Base-by-base conservation (phyloP, 92 coral and sea anemone species). In the Porites cylindrica region DNA sequence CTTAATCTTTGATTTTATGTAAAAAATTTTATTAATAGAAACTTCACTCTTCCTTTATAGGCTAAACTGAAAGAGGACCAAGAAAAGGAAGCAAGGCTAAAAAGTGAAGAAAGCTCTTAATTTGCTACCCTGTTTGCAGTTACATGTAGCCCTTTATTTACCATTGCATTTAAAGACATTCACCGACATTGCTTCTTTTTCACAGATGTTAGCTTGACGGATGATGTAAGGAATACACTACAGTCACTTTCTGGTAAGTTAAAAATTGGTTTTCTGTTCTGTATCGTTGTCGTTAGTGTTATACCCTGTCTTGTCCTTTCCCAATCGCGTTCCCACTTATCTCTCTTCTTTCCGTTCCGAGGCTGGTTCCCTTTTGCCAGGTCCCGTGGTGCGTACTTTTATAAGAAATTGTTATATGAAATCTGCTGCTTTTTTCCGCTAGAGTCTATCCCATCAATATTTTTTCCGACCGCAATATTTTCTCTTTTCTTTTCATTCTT, bases 201-300 rank as follows among this genome's bases (percentile, higher is more conserved):
- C 12, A 29, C 32, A 82, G 85, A 70, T 5, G 47, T 29, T 19
- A 62, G 26, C 58, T 64, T 87, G 58, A 79, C 62, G 24, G 86
- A 87, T 67, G 79, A 80, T 24, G 71, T 80, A 50, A 51, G 73
- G 80, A 76, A 63, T 71, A 60, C 80, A 8, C 56, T 52, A 10
- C 66, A 87, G 21, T 12, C 70, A 6, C 66, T 87, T 12, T 80
- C 86, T 32, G 76, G 90, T 87, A 62, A 52, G 86, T 70, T 29
- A 11, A 10, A 13, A 18, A 52, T 53, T 14, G 5, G 17, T 38
- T 8, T 75, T 19, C 17, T 19, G 47, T 47, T 1, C 2, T 73
- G 23, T 2, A 24, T 43, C 19, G 2, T 26, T 26, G 14, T 72
- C 59, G 14, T 50, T 19, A 10, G 60, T 62, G n/a, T 8, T 0